These are phyloP conservation scores for Novumbra hubbsi DNA, from an alignment of 2,797 vertebrate genomes.

Conservation along the genomic window DNA sequence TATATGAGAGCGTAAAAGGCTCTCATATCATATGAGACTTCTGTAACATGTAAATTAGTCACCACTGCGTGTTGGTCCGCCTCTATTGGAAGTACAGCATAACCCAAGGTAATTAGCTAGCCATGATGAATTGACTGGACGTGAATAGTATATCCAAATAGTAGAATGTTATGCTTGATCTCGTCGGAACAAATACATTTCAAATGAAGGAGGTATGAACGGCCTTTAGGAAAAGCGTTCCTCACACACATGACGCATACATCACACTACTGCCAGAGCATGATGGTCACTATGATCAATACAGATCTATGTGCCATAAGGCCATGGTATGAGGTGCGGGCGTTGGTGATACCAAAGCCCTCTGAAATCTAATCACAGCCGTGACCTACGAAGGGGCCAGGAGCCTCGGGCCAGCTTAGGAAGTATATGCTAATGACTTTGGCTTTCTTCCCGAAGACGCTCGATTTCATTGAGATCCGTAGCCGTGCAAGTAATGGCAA, in stretches of 20 bases:
- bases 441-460: neutral
- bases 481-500: neutral
- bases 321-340: neutral
- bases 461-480: neutral
- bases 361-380: neutral
- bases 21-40: neutral
- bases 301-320: neutral
- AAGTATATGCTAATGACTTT: neutral
- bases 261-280: neutral
- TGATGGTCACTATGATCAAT: neutral
- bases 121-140: neutral
- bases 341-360: neutral
- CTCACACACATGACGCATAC: neutral
- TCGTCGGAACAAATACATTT: neutral
- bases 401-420: neutral
- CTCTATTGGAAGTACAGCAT: neutral
- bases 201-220: neutral
- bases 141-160: no score
- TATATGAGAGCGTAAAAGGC: neutral
- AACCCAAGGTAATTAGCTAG: neutral
- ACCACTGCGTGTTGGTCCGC: neutral
- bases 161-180: neutral
- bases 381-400: no score
- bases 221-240: neutral
- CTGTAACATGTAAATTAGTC: neutral